A percentile compares a stretch with the other conserved stretches of the same genome.
These are phyloP conservation scores for honey bee (Apis mellifera) DNA, from an alignment of 1,140 invertebrate genomes.

Conservation along the genomic window Amel_HAv3.1 CM009942.2:10602501-10603000, in stretches of 20 bases:
- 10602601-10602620: neutral
- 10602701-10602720: too few species aligned
- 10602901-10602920: neutral
- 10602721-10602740: too few species aligned
- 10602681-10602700: too few species aligned
- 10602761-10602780: too few species aligned
- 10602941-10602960: constrained; percentile 20
- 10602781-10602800: neutral
- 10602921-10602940: neutral
- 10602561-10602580: neutral
- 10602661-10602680: neutral
- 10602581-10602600: neutral
- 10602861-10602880: neutral
- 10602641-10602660: neutral
- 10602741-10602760: too few species aligned
- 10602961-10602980: constrained; percentile 61
- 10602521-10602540: too few species aligned
- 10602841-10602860: neutral
- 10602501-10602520: too few species aligned
- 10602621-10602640: constrained; percentile 11
- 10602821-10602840: too few species aligned
- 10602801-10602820: too few species aligned
- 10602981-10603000: constrained; percentile 53
- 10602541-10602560: too few species aligned
- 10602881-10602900: neutral